Base-by-base conservation (phyloP, 1,140 invertebrate genomes). In the Microplitis mediator region DNA sequence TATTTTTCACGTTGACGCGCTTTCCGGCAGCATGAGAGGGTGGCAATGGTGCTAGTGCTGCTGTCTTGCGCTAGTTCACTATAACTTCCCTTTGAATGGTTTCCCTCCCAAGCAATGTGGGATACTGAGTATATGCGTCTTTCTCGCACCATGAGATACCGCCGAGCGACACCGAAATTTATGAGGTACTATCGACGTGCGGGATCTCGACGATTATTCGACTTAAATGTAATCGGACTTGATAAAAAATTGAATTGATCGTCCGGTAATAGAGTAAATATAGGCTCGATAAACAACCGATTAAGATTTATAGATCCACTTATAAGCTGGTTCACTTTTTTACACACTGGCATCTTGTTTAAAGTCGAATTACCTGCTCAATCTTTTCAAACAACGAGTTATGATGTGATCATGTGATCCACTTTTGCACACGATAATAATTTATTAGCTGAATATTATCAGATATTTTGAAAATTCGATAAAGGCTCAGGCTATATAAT, bases 191-290 rank as follows among this genome's bases (percentile, higher is more conserved):
- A 86, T 86, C 83, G 76, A 79, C 80, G 76, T 74, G 80, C 81
- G 81, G 84, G 80, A 85, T 87, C 84, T 85, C 80, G 81, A 84
- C 80, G 83, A 84, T 84, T 82, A 85, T 82, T 85, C 81, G 82
- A 67, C 80, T 84, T 83, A 84, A 86, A 83, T 81, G 81, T 83
- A 83, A 85, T 84, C 77, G 77, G 31, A 13, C 54, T 45, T 39
- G 32, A 68, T 58, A 62, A 64, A 52, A 60, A 68, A 81, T 79
- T 81, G 82, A 84, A 84, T 81, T 77, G 78, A 77, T 79, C 77
- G 80, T 68, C 23, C 80, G 82, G 85, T 86, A 85, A 86, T 87
- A 85, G 86, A 86, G 84, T 86, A 86, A 86, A 86, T 86, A 86
- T 84, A 86, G 84, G 81, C 82, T 82, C 75, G 77, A 77, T 80